phyloP scores from a whole-genome alignment of 2,888 invertebrate genomes.

The Microctonus hyperodae region DNA sequence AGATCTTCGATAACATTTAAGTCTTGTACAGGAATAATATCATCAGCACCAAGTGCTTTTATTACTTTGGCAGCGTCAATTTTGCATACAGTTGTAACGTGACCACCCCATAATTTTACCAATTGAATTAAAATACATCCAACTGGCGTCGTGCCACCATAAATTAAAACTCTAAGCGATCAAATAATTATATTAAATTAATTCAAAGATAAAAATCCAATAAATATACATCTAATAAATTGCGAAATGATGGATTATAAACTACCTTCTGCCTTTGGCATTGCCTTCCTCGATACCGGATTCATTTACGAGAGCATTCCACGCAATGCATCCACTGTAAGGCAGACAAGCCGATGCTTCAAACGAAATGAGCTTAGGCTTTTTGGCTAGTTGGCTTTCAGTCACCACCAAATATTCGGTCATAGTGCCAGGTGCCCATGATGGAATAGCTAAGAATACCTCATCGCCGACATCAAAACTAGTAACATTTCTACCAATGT shows the following conservation, averaged over 20 bases:
- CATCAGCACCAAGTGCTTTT: conserved; percentile 67
- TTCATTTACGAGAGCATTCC: conserved; percentile 65
- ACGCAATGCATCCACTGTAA: conserved; percentile 68
- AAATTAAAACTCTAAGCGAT: conserved; percentile 65
- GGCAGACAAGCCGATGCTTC: conserved; percentile 70
- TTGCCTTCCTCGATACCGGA: conserved; percentile 64
- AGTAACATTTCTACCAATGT: conserved; percentile 68
- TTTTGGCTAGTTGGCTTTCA: conserved; percentile 65
- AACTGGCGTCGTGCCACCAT: conserved; percentile 68
- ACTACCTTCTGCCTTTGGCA: conserved; percentile 66
- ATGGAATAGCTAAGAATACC: conserved; percentile 68
- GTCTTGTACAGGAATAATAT: conserved; percentile 63
- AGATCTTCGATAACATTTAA: conserved; percentile 53
- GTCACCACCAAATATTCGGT: conserved; percentile 67
- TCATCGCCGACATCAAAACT: conserved; percentile 71
- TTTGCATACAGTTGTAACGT: conserved; percentile 66
- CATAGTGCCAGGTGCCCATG: conserved; percentile 69
- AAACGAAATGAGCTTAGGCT: conserved; percentile 68
- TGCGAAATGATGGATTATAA: conserved; percentile 17
- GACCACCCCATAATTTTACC: conserved; percentile 67
- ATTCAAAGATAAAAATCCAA: conserved; percentile 20
- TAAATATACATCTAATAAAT: conserved; percentile 8
- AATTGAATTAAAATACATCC: conserved; percentile 70
- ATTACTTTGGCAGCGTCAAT: conserved; percentile 66
- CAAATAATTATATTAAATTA: conserved; percentile 16